Evolutionary conservation across 2,888 invertebrate genomes (phyloP), one percentile per base, ranked within the genome.

Genomic region (Euphydryas editha): DNA sequence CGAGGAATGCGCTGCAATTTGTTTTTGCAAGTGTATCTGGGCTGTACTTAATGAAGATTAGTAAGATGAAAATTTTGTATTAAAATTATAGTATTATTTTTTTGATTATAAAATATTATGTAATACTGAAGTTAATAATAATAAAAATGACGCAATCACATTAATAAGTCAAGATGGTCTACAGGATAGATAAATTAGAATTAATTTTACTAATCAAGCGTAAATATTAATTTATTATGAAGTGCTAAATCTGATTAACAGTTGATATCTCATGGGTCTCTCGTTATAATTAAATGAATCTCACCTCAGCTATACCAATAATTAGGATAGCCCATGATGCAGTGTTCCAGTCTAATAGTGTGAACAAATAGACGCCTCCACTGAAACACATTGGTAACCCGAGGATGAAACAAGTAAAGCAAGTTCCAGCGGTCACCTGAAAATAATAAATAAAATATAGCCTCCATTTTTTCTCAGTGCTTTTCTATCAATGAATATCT

Each of bases 371-470:
- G 64, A 96, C 94, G 13, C 96, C 96, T 5, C 95, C 96, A 75
- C 95, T 93, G 80, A 95, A 96, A 80, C 96, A 95, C 95, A 97
- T 95, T 36, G 96, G 95, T 44, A 97, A 78, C 0, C 95, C 97
- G 51, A 95, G 87, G 13, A 96, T 72, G 84, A 95, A 97, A 77
- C 95, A 95, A 1, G 85, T 75, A 49, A 93, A 77, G 82, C 97
- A 96, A n/a, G 95, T 95, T 21, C 84, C 87, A 0, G 94, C 91
- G 4, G 96, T 95, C 30, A 96, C 95, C 90, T 94, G 81, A 0
- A 81, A 83, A 39, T 8, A 39, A 39, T 39, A 39, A 39, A 39
- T 39, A 39, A 13, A 30, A 8, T 39, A 39, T 39, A 39, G 1
- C 8, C 30, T 30, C 30, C 30, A 30, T 8, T 30, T 30, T 30